phyloP scores from a whole-genome alignment of 2,888 invertebrate genomes.

The Caenorhabditis sinica region DNA sequence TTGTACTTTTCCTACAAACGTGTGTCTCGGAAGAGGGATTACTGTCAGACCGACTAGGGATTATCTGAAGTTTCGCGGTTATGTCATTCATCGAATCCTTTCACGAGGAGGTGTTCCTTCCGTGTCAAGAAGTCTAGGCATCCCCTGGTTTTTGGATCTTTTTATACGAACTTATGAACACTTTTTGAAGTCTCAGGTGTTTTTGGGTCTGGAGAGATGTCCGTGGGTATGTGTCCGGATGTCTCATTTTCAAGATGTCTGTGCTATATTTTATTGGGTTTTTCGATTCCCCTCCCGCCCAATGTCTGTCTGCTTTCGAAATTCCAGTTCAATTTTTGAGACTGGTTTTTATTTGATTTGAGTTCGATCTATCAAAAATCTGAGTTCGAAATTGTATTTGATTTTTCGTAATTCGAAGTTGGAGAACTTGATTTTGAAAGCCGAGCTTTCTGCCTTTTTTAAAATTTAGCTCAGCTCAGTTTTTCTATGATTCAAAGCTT shows the following conservation, averaged over 20 bases:
- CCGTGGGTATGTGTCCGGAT: not conserved
- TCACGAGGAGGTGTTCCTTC: conserved; percentile 4
- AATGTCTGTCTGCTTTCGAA: too few species aligned
- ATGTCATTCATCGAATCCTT: not conserved
- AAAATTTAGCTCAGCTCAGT: too few species aligned
- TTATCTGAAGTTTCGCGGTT: not conserved
- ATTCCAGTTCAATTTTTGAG: not conserved
- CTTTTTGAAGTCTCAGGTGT: not conserved
- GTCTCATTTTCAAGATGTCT: too few species aligned
- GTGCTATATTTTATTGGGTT: too few species aligned
- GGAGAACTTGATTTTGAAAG: too few species aligned
- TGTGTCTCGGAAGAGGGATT: not conserved
- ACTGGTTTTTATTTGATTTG: too few species aligned
- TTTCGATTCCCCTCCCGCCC: too few species aligned
- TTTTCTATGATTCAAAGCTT: too few species aligned
- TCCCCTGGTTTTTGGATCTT: not conserved
- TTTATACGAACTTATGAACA: not conserved
- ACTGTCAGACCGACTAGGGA: not conserved
- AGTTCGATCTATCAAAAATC: too few species aligned
- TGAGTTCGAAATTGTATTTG: too few species aligned
- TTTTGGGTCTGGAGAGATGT: not conserved
- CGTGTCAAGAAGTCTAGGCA: not conserved
- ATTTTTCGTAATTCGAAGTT: too few species aligned
- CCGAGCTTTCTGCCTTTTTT: too few species aligned
- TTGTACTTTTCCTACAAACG: not conserved